Percentiles rank a stretch among this genome's conserved stretches.
Evolutionary conservation across 2,888 invertebrate species (phyloP).

Genomic region (Maniola hyperantus): DNA sequence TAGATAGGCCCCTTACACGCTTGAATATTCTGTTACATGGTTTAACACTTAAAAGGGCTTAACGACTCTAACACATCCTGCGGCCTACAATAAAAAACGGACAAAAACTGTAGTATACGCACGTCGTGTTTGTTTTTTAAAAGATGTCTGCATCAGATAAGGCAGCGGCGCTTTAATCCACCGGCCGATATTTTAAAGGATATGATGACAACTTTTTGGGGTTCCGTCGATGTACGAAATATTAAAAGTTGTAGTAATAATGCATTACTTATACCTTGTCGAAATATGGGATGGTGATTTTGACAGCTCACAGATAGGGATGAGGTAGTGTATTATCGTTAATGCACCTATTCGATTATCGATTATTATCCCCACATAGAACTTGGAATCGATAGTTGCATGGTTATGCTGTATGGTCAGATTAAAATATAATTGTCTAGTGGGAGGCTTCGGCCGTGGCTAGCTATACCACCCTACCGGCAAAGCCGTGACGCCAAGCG

Average conservation of each 20-base stretch:
- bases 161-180: slow-evolving; percentile 81
- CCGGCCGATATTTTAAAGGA: slow-evolving; percentile 82
- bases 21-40: slow-evolving; percentile 83
- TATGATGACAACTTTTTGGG: slow-evolving; percentile 76
- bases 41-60: slow-evolving; percentile 83
- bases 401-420: too few species aligned
- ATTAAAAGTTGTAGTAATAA: not conserved
- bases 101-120: slow-evolving; percentile 68
- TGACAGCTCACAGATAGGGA: too few species aligned
- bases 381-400: too few species aligned
- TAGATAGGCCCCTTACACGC: slow-evolving; percentile 80
- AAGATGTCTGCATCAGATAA: slow-evolving; percentile 81
- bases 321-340: too few species aligned
- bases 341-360: too few species aligned
- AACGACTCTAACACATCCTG: slow-evolving; percentile 83
- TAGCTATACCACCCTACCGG: too few species aligned
- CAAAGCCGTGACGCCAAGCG: too few species aligned
- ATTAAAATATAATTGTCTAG: too few species aligned
- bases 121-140: slow-evolving; percentile 82
- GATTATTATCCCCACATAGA: too few species aligned
- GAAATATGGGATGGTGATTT: too few species aligned
- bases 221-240: slow-evolving; percentile 7
- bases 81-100: slow-evolving; percentile 80
- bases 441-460: too few species aligned
- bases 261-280: too few species aligned